Evolutionary conservation across 2,113 vertebrate species (phyloP), one percentile per base, ranked within the genome.

Genomic region (Pantherophis guttatus): DNA sequence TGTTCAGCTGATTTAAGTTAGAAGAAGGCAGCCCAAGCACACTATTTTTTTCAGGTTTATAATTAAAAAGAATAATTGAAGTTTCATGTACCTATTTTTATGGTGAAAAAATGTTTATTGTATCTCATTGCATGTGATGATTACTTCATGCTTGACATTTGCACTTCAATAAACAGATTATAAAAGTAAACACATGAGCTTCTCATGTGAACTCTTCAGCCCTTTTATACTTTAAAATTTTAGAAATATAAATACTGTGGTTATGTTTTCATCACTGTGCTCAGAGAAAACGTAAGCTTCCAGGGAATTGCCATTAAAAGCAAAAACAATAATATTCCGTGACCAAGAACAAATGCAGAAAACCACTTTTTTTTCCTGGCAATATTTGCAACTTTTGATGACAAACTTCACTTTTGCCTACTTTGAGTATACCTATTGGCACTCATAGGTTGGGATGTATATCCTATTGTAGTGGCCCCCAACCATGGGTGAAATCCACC

Each of bases 121-220:
- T 95, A 94, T 70, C 86, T 93, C 93, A 96, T 87, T 95, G 96
- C 94, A 95, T 96, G 97, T 94, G 94, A 94, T 95, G 88, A 96
- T 92, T 96, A 97, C 94, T 96, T 94, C 94, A 92, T 95, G 94
- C 92, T 96, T 97, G 95, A 94, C 91, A 93, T 97, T 96, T 96
- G 96, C 96, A 97, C 96, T 97, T 95, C 96, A 97, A 96, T 95
- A 96, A 97, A 96, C 94, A 86, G 89, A 97, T 94, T 91, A 95
- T 90, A 92, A 65, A 94, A 92, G n/a, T 29, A 86, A 29, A 93
- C 86, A 19, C 26, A 29, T 39, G 17, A 1, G 24, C 50, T 26
- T 13, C 44, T 11, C 12, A 57, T 90, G 29, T 75, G 24, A 24
- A 9, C 62, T 9, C 8, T 65, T 90, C 39, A 57, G 50, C 48